These are phyloP conservation scores for Drosophila vallismaia DNA, from an alignment of 2,888 invertebrate genomes.

Conservation along the genomic window DNA sequence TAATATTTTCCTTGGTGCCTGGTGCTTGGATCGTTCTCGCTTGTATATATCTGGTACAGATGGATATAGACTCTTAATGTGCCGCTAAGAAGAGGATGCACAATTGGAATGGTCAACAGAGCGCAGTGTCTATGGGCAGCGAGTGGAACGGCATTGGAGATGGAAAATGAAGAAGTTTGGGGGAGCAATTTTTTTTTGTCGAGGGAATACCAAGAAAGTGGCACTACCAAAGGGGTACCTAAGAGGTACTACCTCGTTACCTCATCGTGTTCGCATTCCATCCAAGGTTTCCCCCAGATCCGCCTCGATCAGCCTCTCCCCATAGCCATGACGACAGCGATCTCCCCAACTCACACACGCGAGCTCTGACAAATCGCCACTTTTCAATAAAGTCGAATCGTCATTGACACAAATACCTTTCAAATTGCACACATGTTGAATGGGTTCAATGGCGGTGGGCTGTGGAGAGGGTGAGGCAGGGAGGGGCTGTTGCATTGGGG, in stretches of 20 bases:
- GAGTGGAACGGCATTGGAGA: conserved; percentile 42
- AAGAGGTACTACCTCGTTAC: too few relatives aligned
- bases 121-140: conserved; percentile 49
- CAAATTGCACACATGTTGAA: conserved; percentile 63
- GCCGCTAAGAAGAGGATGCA: conserved; percentile 50
- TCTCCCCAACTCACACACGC: conserved; percentile 16
- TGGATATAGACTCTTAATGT: conserved; percentile 48
- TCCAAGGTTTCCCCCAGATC: conserved; percentile 73
- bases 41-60: conserved; percentile 20
- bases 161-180: conserved; percentile 5
- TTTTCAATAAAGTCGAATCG: conserved; percentile 79
- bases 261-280: conserved; percentile 73
- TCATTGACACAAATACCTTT: conserved; percentile 80
- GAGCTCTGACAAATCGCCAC: conserved; percentile 72
- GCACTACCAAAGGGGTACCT: too few relatives aligned
- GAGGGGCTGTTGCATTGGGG: conserved; percentile 24
- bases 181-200: too few relatives aligned
- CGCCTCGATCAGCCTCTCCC: conserved; percentile 53
- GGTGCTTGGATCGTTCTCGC: not conserved
- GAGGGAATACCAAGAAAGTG: too few relatives aligned
- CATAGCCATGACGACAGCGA: not conserved
- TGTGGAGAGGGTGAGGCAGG: not conserved
- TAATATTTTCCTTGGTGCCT: conserved; percentile 33
- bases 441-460: conserved; percentile 11
- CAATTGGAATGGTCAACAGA: conserved; percentile 52